A percentile compares a stretch with the other conserved stretches of the same genome.
Conservation (phyloP, 64 coral and sea anemone species). For the Dendronephthya gigantea region DNA sequence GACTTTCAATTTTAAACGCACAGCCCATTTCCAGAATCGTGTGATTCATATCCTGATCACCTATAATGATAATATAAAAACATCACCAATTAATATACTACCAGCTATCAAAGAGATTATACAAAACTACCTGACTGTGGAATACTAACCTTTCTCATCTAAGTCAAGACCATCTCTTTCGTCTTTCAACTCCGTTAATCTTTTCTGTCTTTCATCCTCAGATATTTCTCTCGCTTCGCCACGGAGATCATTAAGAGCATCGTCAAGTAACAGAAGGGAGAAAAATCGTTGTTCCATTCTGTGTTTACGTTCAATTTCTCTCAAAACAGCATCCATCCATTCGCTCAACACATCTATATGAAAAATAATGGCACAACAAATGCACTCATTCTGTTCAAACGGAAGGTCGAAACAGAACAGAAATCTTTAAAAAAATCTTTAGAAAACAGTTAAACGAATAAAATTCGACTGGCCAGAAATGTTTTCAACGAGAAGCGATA, state of each 20-base stretch:
- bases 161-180: constrained; percentile 92
- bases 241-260: constrained; percentile 47
- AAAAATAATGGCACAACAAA: not conserved
- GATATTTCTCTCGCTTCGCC: constrained; percentile 60
- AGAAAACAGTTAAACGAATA: too few relatives aligned
- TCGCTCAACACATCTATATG: constrained; percentile 51
- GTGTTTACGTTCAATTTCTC: constrained; percentile 78
- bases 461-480: too few relatives aligned
- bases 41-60: constrained; percentile 68
- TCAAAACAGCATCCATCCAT: constrained; percentile 79
- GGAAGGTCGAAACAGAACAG: too few relatives aligned
- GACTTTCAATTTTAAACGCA: constrained; percentile 71
- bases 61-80: constrained; percentile 11
- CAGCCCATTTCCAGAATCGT: constrained; percentile 84
- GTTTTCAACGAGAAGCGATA: too few relatives aligned
- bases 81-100: not conserved
- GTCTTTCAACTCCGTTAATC: constrained; percentile 63
- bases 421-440: too few relatives aligned
- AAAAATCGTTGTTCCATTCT: constrained; percentile 67
- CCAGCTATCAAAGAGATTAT: not conserved
- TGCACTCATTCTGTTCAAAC: not conserved
- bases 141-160: constrained; percentile 74
- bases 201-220: constrained; percentile 65
- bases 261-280: constrained; percentile 52
- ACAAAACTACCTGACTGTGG: not conserved